phyloP scores from a whole-genome alignment of 2,888 invertebrate species.

The Caenorhabditis sinica region DNA sequence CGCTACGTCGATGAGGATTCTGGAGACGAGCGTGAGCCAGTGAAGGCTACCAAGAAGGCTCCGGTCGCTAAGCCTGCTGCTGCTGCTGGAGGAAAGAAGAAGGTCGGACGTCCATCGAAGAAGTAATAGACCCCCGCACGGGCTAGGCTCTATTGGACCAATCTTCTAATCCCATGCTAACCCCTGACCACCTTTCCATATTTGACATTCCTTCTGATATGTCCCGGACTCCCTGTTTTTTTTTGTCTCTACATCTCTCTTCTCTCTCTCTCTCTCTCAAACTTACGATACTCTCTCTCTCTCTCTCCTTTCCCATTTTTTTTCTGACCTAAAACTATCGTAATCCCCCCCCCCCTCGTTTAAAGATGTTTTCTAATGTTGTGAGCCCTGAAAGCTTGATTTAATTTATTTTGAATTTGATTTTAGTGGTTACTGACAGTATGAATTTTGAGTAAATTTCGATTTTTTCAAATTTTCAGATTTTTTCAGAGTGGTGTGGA shows the following conservation, averaged over 20 bases:
- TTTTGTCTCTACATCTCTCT: not conserved
- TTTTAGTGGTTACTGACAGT: too few relatives aligned
- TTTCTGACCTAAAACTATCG: not conserved
- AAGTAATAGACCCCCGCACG: not conserved
- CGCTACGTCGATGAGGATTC: slow-evolving; percentile 11
- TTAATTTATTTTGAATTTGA: too few relatives aligned
- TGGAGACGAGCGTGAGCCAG: slow-evolving; percentile 2
- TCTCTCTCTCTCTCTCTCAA: not conserved
- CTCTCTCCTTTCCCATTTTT: not conserved
- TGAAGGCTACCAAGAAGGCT: slow-evolving; percentile 9
- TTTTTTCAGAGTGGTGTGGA: too few relatives aligned
- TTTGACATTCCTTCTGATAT: slow-evolving; percentile 3
- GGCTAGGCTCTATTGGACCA: too few relatives aligned
- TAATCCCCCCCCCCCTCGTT: not conserved
- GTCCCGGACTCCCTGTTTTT: not conserved
- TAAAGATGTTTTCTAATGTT: not conserved
- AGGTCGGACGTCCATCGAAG: slow-evolving; percentile 22
- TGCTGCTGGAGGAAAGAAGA: slow-evolving; percentile 3
- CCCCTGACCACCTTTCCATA: not conserved
- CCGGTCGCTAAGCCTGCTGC: not conserved
- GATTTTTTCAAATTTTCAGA: too few relatives aligned
- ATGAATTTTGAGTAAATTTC: too few relatives aligned
- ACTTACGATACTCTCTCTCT: not conserved
- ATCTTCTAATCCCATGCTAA: not conserved
- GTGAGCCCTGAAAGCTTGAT: not conserved